Base-by-base conservation (phyloP, 2,888 invertebrate species). In the Nomada flava region DNA sequence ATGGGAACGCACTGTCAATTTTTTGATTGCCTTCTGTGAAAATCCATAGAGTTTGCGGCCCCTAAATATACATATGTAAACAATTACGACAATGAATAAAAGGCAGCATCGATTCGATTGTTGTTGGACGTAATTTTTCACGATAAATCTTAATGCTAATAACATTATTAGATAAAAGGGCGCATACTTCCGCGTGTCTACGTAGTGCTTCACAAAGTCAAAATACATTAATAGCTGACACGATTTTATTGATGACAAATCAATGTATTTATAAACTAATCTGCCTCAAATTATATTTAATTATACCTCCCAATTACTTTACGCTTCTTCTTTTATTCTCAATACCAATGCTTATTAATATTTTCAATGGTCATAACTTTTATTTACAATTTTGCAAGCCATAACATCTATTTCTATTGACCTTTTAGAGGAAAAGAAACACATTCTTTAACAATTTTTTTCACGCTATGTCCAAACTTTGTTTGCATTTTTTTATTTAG, bases 1-100 rank as follows among this genome's bases (percentile, higher is more conserved):
- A 93, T 93, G 90, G 44, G 75, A 29, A 42, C 18, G 10, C 15
- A 68, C 74, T 80, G 82, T 88, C 86, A 85, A 90, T 89, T 88
- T 83, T 88, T 86, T 87, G 82, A 88, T 86, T 87, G 67, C 79
- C 75, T 83, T 82, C 69, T 69, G 76, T 82, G 77, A 82, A 85
- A 81, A 88, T 88, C 86, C 74, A 80, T 83, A 79, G 75, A 83
- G 55, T 65, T 50, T 67, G 60, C 74, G 55, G 64, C 52, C 50
- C 65, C 70, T 76, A 73, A 69, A 67, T 67, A 71, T 36, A 36
- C 36, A 36, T 60, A 67, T 53, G 67, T 64, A 79, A 82, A 82
- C 70, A 72, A 72, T 68, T 65, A 52, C 23, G n/a, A 62, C 68
- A 42, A 36, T 1, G n/a, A 50, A 13, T 5, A 36, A 26, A 62